phyloP scores from a whole-genome alignment of 2,113 vertebrate species.

The Rhadina sibilatrix region DNA sequence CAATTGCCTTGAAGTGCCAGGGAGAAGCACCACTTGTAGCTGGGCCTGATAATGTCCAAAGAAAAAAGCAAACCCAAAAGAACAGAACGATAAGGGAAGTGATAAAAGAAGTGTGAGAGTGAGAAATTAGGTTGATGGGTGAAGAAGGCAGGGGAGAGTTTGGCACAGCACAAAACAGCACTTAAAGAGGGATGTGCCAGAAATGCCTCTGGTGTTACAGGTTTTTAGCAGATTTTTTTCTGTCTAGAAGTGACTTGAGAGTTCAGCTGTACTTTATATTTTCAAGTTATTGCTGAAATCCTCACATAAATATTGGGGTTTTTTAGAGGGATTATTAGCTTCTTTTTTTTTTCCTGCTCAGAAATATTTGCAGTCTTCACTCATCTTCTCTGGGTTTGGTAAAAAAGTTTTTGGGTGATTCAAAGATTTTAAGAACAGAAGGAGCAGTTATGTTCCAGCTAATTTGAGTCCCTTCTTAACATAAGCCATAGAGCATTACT shows the following conservation, averaged over 20 bases:
- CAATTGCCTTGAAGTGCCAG: background rate
- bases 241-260: background rate
- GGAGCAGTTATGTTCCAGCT: background rate
- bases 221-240: background rate
- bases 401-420: constrained; percentile 17
- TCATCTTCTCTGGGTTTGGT: constrained; percentile 12
- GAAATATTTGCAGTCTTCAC: constrained; percentile 3
- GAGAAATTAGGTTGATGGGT: background rate
- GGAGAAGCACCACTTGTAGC: background rate
- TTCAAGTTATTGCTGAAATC: background rate
- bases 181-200: background rate
- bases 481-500: constrained; percentile 3
- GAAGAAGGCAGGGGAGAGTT: background rate
- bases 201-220: background rate
- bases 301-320: background rate
- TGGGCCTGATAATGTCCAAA: background rate
- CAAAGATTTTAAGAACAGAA: constrained; percentile 32
- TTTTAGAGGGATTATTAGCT: background rate
- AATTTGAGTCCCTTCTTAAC: constrained; percentile 32
- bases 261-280: background rate
- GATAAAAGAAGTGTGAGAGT: background rate
- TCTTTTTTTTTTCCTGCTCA: background rate
- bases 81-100: background rate
- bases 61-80: background rate
- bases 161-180: background rate